phyloP scores from a whole-genome alignment of 92 coral and sea anemone genomes.

The Siderastrea radians region DNA sequence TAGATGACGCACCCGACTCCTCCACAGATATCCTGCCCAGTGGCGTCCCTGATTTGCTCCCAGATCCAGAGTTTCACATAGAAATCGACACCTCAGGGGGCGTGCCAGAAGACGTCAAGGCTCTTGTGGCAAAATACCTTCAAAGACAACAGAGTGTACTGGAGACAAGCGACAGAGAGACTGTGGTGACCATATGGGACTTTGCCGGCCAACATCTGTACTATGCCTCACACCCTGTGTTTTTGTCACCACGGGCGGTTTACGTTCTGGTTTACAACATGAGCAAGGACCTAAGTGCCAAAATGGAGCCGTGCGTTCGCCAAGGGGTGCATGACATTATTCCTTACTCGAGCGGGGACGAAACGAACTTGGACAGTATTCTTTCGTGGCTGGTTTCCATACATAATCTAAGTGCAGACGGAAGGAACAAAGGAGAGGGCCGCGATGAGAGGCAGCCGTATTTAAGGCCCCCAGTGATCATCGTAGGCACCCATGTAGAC shows the following conservation, averaged over 20 bases:
- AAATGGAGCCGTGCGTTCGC: constrained; percentile 89
- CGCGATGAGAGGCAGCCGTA: constrained; percentile 50
- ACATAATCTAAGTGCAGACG: constrained; percentile 68
- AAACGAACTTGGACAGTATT: constrained; percentile 87
- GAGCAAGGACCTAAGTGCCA: constrained; percentile 77
- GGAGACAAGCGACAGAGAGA: constrained; percentile 56
- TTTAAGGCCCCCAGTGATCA: constrained; percentile 83
- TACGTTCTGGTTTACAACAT: constrained; percentile 88
- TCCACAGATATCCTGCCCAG: background rate
- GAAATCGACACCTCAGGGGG: constrained; percentile 44
- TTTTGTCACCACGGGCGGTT: constrained; percentile 83
- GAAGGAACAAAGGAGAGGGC: constrained; percentile 7
- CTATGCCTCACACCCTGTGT: constrained; percentile 93
- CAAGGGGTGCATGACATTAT: constrained; percentile 83
- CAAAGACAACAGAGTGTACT: constrained; percentile 55
- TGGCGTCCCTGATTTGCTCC: constrained; percentile 7
- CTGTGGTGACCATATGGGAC: constrained; percentile 87
- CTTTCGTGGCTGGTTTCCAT: constrained; percentile 89
- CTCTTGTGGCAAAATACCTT: constrained; percentile 75
- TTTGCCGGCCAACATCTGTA: constrained; percentile 94
- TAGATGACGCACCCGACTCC: background rate
- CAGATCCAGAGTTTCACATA: constrained; percentile 45
- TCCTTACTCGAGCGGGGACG: constrained; percentile 73
- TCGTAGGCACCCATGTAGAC: constrained; percentile 84
- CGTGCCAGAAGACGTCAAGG: constrained; percentile 79